Base-by-base conservation (phyloP, 2,888 invertebrate species). In the Empis livida region DNA sequence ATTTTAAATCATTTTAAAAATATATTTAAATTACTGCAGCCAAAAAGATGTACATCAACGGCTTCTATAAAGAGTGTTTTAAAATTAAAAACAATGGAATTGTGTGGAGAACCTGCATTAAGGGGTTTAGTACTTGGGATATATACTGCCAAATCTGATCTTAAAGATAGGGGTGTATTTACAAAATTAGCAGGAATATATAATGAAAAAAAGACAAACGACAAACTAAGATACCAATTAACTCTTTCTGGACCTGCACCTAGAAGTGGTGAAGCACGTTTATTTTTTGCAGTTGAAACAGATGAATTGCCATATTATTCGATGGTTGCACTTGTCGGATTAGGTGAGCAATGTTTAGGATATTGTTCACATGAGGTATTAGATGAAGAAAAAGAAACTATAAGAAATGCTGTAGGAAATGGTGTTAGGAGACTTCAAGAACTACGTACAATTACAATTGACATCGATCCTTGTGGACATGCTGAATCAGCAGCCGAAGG, bases 401-500 rank as follows among this genome's bases (percentile, higher is more conserved):
- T 88, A 47, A 70, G 88, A 47, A 70, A 77, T 45, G 86, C 84
- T 1, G 75, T 84, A 1, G 79, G 77, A 1, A 70, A 70, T 3
- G 84, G 80, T 1, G 74, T 77, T 16, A 70, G 67, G 51, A 74
- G 76, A 3, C 63, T 84, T 10, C 73, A 76, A 37, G 58, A 66
- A 3, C 62, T 79, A 14, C 64, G 68, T 39, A 75, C 80, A 0
- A 71, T 68, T 42, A 64, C 71, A 20, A 76, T 89, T 31, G 74
- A 76, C 51, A 72, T 89, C 0, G 89, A 90, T 61, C 80, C 82
- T 16, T 84, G 87, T 59, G 67, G 66, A 0, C 84, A 82, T 10
- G 79, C 86, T 0, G 83, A 84, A 62, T 84, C 85, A 3, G 79
- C 87, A 2, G 87, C 87, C 0, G 89, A 89, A 65, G 89, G 87